Base-by-base conservation (phyloP, 2,888 invertebrate species). In the Torymus auratus region DNA sequence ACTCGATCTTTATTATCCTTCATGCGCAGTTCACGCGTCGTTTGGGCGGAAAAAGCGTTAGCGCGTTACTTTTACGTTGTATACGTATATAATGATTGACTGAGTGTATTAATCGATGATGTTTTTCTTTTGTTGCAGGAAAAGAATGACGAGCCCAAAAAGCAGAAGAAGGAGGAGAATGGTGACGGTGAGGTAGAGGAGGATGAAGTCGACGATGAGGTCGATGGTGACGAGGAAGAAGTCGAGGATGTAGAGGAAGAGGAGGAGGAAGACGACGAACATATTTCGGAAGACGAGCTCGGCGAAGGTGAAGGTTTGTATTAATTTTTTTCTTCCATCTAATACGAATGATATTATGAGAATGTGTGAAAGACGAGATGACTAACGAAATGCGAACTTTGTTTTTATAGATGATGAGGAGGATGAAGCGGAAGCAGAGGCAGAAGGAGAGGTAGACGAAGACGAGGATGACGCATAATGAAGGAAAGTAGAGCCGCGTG, bases 91-190 rank as follows among this genome's bases (percentile, higher is more conserved):
- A 11, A 28, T 61, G 23, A 3, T 11, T 56, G 20, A 68, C 17
- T 68, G 12, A 68, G 55, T 69, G 28, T 2, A n/a, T 17, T 13
- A 65, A 11, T 65, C 20, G 50, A 61, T n/a, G 11, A 23, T 58
- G 53, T 74, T 58, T 17, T 68, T 28, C 13, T 82, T 78, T 53
- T 80, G 7, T 41, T 41, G 41, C 41, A 95, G 95, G 95, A 95
- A 85, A 95, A 95, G 92, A 92, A 92, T 84, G 94, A 95, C 79
- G 95, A 95, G 82, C 93, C 94, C 85, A 96, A 96, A 92, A 95
- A 95, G 92, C 94, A 94, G 91, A 95, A 95, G 92, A 95, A 95
- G 92, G 95, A 95, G 89, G 95, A 95, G 89, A 95, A 95, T 87
- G 95, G 95, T 53, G 95, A 94, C 77, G 94, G 94, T 41, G 94